phyloP scores from a whole-genome alignment of 1,140 invertebrate genomes.

The Leptinotarsa defecta region DNA sequence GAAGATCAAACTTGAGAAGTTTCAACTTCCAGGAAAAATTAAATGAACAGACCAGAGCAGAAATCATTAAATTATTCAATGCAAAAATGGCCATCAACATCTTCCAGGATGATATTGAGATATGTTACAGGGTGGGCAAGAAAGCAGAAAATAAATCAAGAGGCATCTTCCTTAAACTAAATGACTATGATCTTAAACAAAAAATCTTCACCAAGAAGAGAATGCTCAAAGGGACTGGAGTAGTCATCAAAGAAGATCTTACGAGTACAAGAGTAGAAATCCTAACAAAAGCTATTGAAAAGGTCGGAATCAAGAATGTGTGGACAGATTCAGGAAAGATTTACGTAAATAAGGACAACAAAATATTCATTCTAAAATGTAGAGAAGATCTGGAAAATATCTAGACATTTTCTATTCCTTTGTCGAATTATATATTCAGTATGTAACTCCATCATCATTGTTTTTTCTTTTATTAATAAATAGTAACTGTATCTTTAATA shows the following conservation, averaged over 20 bases:
- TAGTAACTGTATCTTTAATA: constrained; percentile 18
- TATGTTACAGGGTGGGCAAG: constrained; percentile 26
- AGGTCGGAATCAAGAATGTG: constrained; percentile 14
- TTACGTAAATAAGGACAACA: constrained; percentile 23
- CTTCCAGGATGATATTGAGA: constrained; percentile 18
- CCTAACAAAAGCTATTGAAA: constrained; percentile 21
- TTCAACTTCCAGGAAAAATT: constrained; percentile 22
- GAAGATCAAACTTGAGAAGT: constrained; percentile 24
- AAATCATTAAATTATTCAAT: constrained; percentile 25
- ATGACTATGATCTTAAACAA: constrained; percentile 20
- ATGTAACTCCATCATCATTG: background rate
- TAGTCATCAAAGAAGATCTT: constrained; percentile 23
- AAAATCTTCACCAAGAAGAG: constrained; percentile 27
- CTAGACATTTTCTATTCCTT: constrained; percentile 18
- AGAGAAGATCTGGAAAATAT: constrained; percentile 21
- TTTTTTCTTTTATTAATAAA: background rate
- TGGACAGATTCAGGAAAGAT: constrained; percentile 24
- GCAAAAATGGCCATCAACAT: constrained; percentile 24
- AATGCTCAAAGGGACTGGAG: constrained; percentile 23
- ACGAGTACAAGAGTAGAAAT: constrained; percentile 21
- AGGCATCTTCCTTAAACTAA: constrained; percentile 20
- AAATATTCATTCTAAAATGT: constrained; percentile 21
- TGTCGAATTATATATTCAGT: constrained; percentile 11
- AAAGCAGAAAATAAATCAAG: constrained; percentile 18
- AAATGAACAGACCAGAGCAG: constrained; percentile 19